Base-by-base conservation (phyloP, 2,797 vertebrate species). In the Anguilla marmorata region DNA sequence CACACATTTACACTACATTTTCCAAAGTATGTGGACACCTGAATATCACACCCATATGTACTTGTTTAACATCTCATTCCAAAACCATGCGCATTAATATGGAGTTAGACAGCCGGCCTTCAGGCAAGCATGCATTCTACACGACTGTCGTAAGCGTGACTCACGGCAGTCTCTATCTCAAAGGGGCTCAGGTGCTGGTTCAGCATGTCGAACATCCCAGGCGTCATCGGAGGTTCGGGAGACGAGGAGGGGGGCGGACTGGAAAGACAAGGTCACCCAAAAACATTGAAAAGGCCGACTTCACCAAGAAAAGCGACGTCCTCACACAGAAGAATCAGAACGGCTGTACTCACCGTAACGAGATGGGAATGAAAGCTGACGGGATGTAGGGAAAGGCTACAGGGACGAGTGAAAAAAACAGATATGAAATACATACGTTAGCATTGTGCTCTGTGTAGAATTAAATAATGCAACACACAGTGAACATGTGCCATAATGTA, bases 201-300 rank as follows among this genome's bases (percentile, higher is more conserved):
- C 93, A 99, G 96, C 93, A 98, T 96, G 85, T 98, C 95, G 21
- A 98, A 99, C 90, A 98, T 97, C 0, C 97, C 97, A 3, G 98
- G 98, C 90, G 98, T 98, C 97, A 99, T 98, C 0, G 98, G 98
- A 0, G 98, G 97, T 88, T 99, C 97, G 5, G 97, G 97, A 87
- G 98, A 97, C 88, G 95, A 97, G 86, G 94, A 96, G 0, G 96
- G 92, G 30, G 95, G 95, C 1, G 96, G 91, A 83, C 96, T 97
- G 90, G 91, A 94, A 86, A 11, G 85, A 83, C 24, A 88, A 6
- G 74, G 60, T 54, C 16, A 60, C 80, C 30, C 41, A 14, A 12
- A 45, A 37, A 69, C 85, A 24, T 50, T 21, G 4, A 86, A 14
- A 24, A 58, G 21, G 63, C 84, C 30, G 41, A 33, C 27, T 30